These are phyloP conservation scores for Germaria angustata DNA, from an alignment of 2,888 invertebrate genomes.

Conservation along the genomic window DNA sequence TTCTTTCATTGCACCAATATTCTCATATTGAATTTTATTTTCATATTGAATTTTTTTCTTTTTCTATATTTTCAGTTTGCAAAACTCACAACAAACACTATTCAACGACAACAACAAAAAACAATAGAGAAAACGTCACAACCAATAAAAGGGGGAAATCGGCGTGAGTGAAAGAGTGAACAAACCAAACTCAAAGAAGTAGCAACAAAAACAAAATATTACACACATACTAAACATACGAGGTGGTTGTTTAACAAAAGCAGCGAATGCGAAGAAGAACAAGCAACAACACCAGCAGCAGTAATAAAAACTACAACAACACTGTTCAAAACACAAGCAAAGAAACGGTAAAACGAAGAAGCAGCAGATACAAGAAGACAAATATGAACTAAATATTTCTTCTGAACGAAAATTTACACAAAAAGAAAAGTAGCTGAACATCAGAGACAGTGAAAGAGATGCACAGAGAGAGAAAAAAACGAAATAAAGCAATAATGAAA, in stretches of 20 bases:
- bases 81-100: constrained; percentile 50
- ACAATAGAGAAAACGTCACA: constrained; percentile 48
- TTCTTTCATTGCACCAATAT: constrained; percentile 69
- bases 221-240: constrained; percentile 51
- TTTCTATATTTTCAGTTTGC: constrained; percentile 73
- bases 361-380: constrained; percentile 70
- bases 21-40: constrained; percentile 67
- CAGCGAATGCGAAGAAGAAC: constrained; percentile 51
- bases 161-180: constrained; percentile 62
- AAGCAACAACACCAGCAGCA: constrained; percentile 65
- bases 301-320: constrained; percentile 70
- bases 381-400: constrained; percentile 70
- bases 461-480: constrained; percentile 62
- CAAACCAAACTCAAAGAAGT: constrained; percentile 44
- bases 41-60: constrained; percentile 65
- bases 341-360: constrained; percentile 78
- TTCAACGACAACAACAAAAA: constrained; percentile 17
- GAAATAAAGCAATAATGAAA: constrained; percentile 58
- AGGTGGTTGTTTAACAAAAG: constrained; percentile 65
- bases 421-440: constrained; percentile 68
- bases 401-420: constrained; percentile 70
- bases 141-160: constrained; percentile 53
- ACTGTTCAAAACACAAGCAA: constrained; percentile 65
- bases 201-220: constrained; percentile 33
- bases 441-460: constrained; percentile 64